These are phyloP conservation scores for Phataginus tetradactyla DNA, from an alignment of 2,797 vertebrate species.

Conservation along the genomic window DNA sequence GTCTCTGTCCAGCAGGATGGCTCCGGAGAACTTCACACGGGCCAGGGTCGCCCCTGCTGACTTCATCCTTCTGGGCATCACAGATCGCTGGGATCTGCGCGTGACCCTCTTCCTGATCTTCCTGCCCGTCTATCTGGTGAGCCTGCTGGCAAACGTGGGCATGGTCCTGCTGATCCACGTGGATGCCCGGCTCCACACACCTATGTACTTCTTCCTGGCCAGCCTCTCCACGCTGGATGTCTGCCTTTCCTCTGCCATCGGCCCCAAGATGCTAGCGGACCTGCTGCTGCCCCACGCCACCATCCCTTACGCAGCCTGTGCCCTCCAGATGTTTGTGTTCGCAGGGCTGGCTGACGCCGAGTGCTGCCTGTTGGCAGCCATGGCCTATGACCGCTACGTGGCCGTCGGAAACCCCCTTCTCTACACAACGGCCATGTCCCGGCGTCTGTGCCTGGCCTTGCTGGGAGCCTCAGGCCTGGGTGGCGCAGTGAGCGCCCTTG, in stretches of 20 bases:
- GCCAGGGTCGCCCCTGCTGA: constrained; percentile 47
- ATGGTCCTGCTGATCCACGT: constrained; percentile 62
- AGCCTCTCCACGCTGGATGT: constrained; percentile 78
- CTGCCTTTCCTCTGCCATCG: constrained; percentile 75
- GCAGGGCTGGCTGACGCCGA: constrained; percentile 70
- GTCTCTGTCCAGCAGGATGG: constrained; percentile 43
- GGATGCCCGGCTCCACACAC: constrained; percentile 62
- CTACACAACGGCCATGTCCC: constrained; percentile 77
- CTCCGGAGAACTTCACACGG: constrained; percentile 59
- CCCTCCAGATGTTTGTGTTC: constrained; percentile 80
- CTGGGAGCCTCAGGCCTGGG: constrained; percentile 75
- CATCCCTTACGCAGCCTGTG: constrained; percentile 75
- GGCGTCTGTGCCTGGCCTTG: constrained; percentile 57
- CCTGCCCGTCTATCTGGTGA: constrained; percentile 71
- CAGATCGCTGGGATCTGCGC: constrained; percentile 61
- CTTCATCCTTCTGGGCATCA: constrained; percentile 80
- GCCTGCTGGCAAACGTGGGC: constrained; percentile 75
- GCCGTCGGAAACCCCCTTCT: constrained; percentile 82
- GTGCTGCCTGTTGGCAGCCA: constrained; percentile 82
- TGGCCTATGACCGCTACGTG: constrained; percentile 83
- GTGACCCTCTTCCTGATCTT: constrained; percentile 70
- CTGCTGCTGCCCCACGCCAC: constrained; percentile 60
- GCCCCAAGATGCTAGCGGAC: constrained; percentile 78
- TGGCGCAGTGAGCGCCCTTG: constrained; percentile 74
- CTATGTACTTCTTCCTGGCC: constrained; percentile 83